phyloP scores from a whole-genome alignment of 2,888 invertebrate genomes.

The Acleris sparsana region DNA sequence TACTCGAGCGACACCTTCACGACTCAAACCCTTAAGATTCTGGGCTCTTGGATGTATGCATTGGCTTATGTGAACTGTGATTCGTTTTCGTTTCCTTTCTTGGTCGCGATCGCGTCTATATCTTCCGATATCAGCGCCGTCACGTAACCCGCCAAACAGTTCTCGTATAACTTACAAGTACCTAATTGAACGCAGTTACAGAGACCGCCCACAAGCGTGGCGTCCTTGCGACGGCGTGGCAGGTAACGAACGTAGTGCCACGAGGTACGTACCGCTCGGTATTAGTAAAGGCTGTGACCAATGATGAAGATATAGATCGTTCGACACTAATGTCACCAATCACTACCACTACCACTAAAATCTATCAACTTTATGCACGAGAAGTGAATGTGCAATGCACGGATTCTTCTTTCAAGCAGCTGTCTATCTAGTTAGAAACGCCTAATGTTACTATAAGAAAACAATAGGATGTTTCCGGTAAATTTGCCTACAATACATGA shows the following conservation, averaged over 20 bases:
- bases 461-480: slow-evolving; percentile 67
- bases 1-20: slow-evolving; percentile 74
- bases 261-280: slow-evolving; percentile 55
- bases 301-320: slow-evolving; percentile 78
- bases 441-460: slow-evolving; percentile 78
- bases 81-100: slow-evolving; percentile 84
- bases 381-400: slow-evolving; percentile 83
- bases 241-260: slow-evolving; percentile 42
- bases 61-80: slow-evolving; percentile 84
- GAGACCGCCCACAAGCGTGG: slow-evolving; percentile 43
- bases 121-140: slow-evolving; percentile 58
- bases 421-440: slow-evolving; percentile 81
- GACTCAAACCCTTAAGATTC: slow-evolving; percentile 83
- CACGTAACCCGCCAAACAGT: slow-evolving; percentile 31
- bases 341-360: slow-evolving; percentile 75
- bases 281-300: slow-evolving; percentile 32
- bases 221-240: slow-evolving; percentile 46
- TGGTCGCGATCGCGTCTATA: slow-evolving; percentile 79
- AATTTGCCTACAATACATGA: slow-evolving; percentile 34
- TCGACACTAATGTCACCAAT: slow-evolving; percentile 74
- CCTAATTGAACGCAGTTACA: slow-evolving; percentile 51
- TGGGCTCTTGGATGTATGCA: slow-evolving; percentile 84
- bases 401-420: slow-evolving; percentile 82
- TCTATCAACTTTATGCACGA: slow-evolving; percentile 79
- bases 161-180: slow-evolving; percentile 40